A percentile compares a stretch with the other conserved stretches of the same genome.
Evolutionary conservation across 92 coral and sea anemone species (phyloP).

Genomic region (Palythoa caribaeorum): DNA sequence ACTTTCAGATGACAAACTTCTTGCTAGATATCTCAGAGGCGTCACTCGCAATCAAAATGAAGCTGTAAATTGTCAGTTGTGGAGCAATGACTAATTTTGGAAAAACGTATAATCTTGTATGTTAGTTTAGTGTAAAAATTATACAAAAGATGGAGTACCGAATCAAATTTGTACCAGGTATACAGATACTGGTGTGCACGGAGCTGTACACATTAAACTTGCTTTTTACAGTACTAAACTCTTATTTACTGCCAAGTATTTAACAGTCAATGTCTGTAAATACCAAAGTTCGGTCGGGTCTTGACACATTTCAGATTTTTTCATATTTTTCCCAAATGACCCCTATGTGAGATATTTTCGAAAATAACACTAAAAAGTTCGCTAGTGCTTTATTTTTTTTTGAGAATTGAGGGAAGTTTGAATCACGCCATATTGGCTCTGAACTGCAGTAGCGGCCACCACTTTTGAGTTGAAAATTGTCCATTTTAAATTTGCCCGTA

Average conservation of each 20-base stretch:
- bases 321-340: too few relatives aligned
- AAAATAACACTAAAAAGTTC: too few relatives aligned
- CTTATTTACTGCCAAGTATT: background rate
- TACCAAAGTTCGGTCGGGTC: too few relatives aligned
- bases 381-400: too few relatives aligned
- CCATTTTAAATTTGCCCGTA: too few relatives aligned
- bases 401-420: too few relatives aligned
- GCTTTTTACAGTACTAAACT: background rate
- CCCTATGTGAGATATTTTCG: too few relatives aligned
- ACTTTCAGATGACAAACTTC: constrained; percentile 32
- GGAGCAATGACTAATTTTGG: background rate
- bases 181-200: background rate
- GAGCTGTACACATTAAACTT: background rate
- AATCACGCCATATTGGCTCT: too few relatives aligned
- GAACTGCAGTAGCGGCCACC: too few relatives aligned
- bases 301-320: too few relatives aligned
- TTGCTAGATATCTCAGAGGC: constrained; percentile 34
- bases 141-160: background rate
- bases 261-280: too few relatives aligned
- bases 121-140: background rate
- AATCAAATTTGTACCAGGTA: background rate
- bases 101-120: background rate
- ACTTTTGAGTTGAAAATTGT: too few relatives aligned
- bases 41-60: constrained; percentile 58
- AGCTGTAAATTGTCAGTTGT: background rate